Base-by-base conservation (phyloP, 2,888 invertebrate genomes). In the Scrobipalpa atriplicella region DNA sequence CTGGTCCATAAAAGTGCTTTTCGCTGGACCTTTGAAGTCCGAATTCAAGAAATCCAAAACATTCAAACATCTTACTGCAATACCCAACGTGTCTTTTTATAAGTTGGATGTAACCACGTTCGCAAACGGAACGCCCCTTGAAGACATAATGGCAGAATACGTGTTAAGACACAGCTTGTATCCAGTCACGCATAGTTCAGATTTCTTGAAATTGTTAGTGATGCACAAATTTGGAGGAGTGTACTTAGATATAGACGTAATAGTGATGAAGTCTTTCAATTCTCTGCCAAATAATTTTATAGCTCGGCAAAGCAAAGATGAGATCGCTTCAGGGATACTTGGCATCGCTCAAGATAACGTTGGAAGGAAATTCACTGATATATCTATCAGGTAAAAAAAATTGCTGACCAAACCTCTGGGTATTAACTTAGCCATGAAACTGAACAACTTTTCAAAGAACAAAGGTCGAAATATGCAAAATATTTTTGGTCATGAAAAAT, bases 181-280 rank as follows among this genome's bases (percentile, higher is more conserved):
- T 29, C 29, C 58, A 5, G 58, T 58, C 2, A 7, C 3, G 16
- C 60, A 61, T 38, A n/a, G 16, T 36, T 38, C 60, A 16, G 60
- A 61, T 39, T 16, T 61, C n/a, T n/a, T 39, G 16, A 61, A 36
- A 39, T 61, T 21, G 5, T 18, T 61, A 18, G 18, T 18, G n/a
- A n/a, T 61, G 60, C 39, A 61, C 29, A 61, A 61, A 18, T 61
- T 11, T 13, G 39, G 39, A 6, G 60, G 60, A 61, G 39, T 61
- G 60, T 61, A 61, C 13, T 61, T 61, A n/a, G 60, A 61, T 39
- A 39, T 61, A 36, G 60, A 61, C 16, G 29, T 61, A n/a, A 38
- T 61, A 8, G 60, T 61, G 29, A 29, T 18, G 39, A 61, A 36
- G 3, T 39, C 60, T 16, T 61, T 61, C 18, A 11, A 39, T 16